Evolutionary conservation across 2,888 invertebrate species (phyloP).

Genomic region (Spisula subtruncata): DNA sequence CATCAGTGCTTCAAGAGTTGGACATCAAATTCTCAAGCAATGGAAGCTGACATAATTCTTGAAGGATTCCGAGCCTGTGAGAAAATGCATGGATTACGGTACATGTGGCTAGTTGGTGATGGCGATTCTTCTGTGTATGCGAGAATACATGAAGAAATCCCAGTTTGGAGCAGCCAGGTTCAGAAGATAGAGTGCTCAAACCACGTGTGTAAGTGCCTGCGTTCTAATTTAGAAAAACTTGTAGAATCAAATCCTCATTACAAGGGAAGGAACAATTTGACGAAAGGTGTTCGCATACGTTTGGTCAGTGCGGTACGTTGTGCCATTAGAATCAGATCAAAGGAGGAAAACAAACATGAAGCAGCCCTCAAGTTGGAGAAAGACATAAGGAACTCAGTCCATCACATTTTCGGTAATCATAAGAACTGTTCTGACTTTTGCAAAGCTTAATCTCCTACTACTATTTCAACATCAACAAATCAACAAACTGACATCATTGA

Average conservation of each 20-base stretch:
- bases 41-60: not conserved
- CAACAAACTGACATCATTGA: not conserved
- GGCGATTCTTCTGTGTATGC: conserved; percentile 44
- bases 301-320: conserved; percentile 33
- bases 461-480: not conserved
- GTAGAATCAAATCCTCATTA: conserved; percentile 36
- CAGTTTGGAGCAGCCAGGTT: too few species aligned
- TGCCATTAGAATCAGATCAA: conserved; percentile 59
- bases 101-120: conserved; percentile 61
- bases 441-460: conserved; percentile 36
- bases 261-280: conserved; percentile 41
- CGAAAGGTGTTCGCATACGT: conserved; percentile 44
- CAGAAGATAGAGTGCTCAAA: too few species aligned
- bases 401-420: conserved; percentile 64
- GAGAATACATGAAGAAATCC: conserved; percentile 35
- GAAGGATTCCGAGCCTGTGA: conserved; percentile 68
- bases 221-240: conserved; percentile 52
- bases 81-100: conserved; percentile 61
- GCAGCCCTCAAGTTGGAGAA: conserved; percentile 39
- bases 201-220: conserved; percentile 54
- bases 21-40: too few species aligned
- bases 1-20: too few species aligned
- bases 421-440: conserved; percentile 59
- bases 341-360: conserved; percentile 31
- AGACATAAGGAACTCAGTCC: conserved; percentile 64